Evolutionary conservation across 2,888 invertebrate genomes (phyloP).

Genomic region (Herminia tarsipennalis): DNA sequence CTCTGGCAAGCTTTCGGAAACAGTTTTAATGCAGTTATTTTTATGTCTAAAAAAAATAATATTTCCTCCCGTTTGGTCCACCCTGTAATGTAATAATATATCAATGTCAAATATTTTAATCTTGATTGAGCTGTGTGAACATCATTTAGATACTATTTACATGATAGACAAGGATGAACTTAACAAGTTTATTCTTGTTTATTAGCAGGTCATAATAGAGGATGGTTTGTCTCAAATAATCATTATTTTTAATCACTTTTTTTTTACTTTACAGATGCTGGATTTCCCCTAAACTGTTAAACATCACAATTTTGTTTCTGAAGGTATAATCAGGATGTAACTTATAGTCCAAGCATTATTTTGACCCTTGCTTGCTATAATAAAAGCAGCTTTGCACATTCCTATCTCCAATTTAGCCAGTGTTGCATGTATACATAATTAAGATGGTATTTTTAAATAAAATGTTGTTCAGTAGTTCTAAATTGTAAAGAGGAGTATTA

Average conservation of each 20-base stretch:
- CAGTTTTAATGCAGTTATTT: too few species aligned
- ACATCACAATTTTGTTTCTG: constrained; percentile 15
- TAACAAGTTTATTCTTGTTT: too few species aligned
- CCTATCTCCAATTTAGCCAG: constrained; percentile 24
- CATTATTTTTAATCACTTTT: not conserved
- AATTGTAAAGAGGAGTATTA: constrained; percentile 27
- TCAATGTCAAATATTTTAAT: too few species aligned
- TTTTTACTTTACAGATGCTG: constrained; percentile 74
- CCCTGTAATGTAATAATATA: too few species aligned
- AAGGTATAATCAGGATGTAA: constrained; percentile 10
- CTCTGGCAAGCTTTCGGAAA: too few species aligned
- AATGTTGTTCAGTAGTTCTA: constrained; percentile 32
- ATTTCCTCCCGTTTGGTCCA: too few species aligned
- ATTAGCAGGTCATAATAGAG: too few species aligned
- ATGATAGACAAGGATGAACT: too few species aligned
- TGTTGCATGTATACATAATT: constrained; percentile 12
- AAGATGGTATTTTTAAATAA: constrained; percentile 26
- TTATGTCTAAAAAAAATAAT: too few species aligned
- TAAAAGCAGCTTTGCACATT: constrained; percentile 17
- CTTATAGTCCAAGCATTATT: constrained; percentile 12
- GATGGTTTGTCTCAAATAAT: not conserved
- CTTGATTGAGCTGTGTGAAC: too few species aligned
- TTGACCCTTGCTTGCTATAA: constrained; percentile 18
- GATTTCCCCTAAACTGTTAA: constrained; percentile 73
- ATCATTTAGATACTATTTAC: too few species aligned